Evolutionary conservation across 2,888 invertebrate genomes (phyloP), one percentile per base, ranked within the genome.

Genomic region (Andrena haemorrhoa): DNA sequence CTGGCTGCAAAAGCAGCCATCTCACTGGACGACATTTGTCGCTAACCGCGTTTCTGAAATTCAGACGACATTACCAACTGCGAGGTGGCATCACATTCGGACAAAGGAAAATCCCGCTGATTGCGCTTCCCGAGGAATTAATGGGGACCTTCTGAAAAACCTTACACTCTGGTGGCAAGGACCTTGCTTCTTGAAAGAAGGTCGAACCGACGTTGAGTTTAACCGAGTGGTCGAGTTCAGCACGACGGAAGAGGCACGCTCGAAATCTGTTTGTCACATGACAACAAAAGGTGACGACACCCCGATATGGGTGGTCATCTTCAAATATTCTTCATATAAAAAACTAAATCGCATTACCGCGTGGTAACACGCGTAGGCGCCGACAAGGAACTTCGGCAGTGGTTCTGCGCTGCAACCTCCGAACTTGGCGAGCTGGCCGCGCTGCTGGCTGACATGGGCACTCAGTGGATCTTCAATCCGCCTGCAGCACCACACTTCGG

Each of bases 31-130:
- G 31, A 61, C 71, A 0, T 71, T 71, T 12, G 70, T 60, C 6
- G 71, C 71, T 0, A 71, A 71, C 31, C 61, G 71, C 1, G 49
- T 71, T 5, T 8, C n/a, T 1, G 12, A 63, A 23, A 61, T 71
- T 2, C 33, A 71, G 3, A 12, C 41, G 0, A 6, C 20, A 0
- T 0, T 63, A 12, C 71, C 63, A 5, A 16, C 10, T 7, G 71
- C 31, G 2, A 16, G 7, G 2, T 72, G 71, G 71, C n/a, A 33
- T 5, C 71, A 72, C 16, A 33, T 72, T 1, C n/a, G n/a, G 0
- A 16, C 61, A 2, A 56, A 41, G 8, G 31, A 72, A 1, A 72
- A 63, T 51, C 71, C 71, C 1, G 63, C 71, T 0, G 63, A 71
- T 2, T 56, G 35, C 10, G 29, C 35, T 0, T 58, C 70, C 0